Base-by-base conservation (phyloP, 1,140 invertebrate genomes). In the Drosophila oshimai region DNA sequence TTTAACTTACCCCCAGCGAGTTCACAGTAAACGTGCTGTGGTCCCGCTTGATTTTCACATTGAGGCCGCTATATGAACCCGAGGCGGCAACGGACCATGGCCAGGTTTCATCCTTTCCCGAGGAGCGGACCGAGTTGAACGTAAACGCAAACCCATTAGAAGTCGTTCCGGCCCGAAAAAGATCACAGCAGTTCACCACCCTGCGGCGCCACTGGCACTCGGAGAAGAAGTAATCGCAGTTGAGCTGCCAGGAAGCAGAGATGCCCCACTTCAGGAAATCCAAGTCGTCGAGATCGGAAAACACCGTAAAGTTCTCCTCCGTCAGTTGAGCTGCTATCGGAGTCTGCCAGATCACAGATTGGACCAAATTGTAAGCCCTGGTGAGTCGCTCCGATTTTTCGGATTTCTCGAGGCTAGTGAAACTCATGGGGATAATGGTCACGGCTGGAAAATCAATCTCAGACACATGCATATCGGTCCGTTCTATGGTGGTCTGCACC, bases 401-500 rank as follows among this genome's bases (percentile, higher is more conserved):
- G 2, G 47, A 18, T 7, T 2, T 6, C 28, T 61, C 55, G 1
- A 46, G 1, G 7, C 46, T 41, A 1, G 31, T 41, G 9, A 69
- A 17, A 4, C 49, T 60, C 2, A 74, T 34, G 0, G 87, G 87
- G 5, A 88, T 89, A 39, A 89, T 87, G 7, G 77, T 87, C 1
- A 89, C 57, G 10, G 77, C 87, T 3, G 87, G 87, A 31, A 89
- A 89, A 0, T 42, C 10, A 20, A 89, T 89, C 67, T 89, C 74
- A 7, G 87, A 89, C 2, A 89, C 67, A 41, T 89, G 86, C 17
- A 89, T 51, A 37, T 89, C 87, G 5, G 87, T 89, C 7, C 87
- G 64, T 13, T 89, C 87, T 9, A 89, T 87, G 13, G 83, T 69
- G 9, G 87, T 89, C 39, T 89, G 87, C 6, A 89, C 87, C 87